A percentile compares a stretch with the other conserved stretches of the same genome.
These are phyloP conservation scores for Erythrocercus mccallii DNA, from an alignment of 2,113 vertebrate species.

Conservation along the genomic window DNA sequence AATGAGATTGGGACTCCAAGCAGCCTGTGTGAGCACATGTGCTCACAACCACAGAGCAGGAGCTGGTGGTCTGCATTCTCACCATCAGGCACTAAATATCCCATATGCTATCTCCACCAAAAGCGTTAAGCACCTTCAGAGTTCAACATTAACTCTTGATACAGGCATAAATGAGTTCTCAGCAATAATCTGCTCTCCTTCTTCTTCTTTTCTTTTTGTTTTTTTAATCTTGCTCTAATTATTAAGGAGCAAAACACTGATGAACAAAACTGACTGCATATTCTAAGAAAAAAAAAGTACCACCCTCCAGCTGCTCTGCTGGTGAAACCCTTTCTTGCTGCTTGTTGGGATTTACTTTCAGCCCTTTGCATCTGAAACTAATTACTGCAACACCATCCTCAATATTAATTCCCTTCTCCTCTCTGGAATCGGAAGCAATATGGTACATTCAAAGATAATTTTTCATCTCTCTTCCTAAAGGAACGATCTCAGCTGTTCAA, in stretches of 20 bases:
- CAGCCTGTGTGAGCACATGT: not conserved
- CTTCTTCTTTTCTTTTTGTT: not conserved
- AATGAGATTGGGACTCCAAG: not conserved
- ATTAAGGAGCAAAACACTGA: conserved; percentile 41
- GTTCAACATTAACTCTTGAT: not conserved
- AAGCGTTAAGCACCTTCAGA: conserved; percentile 20
- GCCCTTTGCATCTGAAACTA: conserved; percentile 13
- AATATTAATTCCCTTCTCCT: conserved; percentile 47
- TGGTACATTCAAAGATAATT: conserved; percentile 35
- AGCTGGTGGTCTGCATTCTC: not conserved
- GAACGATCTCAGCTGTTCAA: conserved; percentile 2
- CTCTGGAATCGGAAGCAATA: conserved; percentile 46
- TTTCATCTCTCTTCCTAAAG: conserved; percentile 38
- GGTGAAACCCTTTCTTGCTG: conserved; percentile 42
- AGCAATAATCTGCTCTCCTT: not conserved
- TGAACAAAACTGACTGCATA: conserved; percentile 33
- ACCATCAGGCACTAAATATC: not conserved
- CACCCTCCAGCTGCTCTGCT: conserved; percentile 49
- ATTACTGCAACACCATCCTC: conserved; percentile 10
- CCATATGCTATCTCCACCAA: not conserved
- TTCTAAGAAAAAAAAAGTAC: not conserved
- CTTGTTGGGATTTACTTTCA: conserved; percentile 52
- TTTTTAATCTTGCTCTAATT: conserved; percentile 10
- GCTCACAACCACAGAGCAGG: not conserved
- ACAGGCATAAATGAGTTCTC: not conserved